Evolutionary conservation across 1,140 invertebrate species (phyloP), one percentile per base, ranked within the genome.

Genomic region (Lucilia cuprina): DNA sequence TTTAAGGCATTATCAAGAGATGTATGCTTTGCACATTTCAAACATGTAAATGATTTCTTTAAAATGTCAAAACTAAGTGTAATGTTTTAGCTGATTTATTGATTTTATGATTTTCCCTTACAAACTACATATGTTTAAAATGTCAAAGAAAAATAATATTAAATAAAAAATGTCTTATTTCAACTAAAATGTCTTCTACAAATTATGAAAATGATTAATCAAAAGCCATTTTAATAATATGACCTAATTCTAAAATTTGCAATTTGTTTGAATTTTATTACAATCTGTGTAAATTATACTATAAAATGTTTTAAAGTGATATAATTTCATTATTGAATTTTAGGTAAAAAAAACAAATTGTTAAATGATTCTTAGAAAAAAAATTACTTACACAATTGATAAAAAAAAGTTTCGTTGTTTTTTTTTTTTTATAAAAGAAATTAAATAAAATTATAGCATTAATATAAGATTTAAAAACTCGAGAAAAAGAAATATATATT

Each of bases 401-500:
- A 74, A 74, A 74, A 74, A 41, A 83, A 74, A 70, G 41, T 74
- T 83, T 83, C 60, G 41, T 74, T 83, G 41, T 83, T 25, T 70
- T 30, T 30, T 30, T n/a, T 30, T 30, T 30, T 83, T 49, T 70
- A 60, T 74, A 83, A 65, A 82, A 49, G 82, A 83, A 83, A 83
- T 83, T 83, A 83, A 82, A 83, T 70, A 83, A 74, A 83, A 74
- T 74, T 49, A 83, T 74, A 83, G 70, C 19, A 83, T 83, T 74
- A 83, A 74, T 83, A 41, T 74, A 50, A 80, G 77, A 19, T 78
- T 41, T 60, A n/a, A n/a, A 2, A 60, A 60, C 55, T 60, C 55
- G 55, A 17, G 14, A 60, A 14, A 60, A 7, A 60, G 14, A 60
- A 60, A 30, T 78, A 19, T 75, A 17, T 82, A 8, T 82, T 2